These are phyloP conservation scores for Magallana ariakensis DNA, from an alignment of 1,140 invertebrate species.

Conservation along the genomic window DNA sequence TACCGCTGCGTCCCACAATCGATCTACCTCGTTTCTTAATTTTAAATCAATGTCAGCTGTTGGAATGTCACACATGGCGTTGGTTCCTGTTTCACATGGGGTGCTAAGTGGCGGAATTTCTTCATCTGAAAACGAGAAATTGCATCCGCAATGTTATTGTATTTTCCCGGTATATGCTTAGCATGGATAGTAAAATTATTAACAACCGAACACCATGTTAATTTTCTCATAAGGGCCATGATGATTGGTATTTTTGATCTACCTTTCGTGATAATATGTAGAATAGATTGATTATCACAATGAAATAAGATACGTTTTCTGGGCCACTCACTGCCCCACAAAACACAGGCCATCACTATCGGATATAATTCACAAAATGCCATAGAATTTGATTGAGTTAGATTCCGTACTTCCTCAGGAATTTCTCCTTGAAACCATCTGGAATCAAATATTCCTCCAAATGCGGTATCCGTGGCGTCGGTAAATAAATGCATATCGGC, in stretches of 20 bases:
- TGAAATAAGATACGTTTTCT: conserved; percentile 39
- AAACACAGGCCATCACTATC: conserved; percentile 35
- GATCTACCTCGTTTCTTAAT: background rate
- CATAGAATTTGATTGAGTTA: too few relatives aligned
- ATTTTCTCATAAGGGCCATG: conserved; percentile 18
- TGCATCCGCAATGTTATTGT: conserved; percentile 31
- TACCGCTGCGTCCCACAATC: background rate
- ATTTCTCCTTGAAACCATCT: too few relatives aligned
- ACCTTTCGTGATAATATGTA: conserved; percentile 22
- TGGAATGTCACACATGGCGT: background rate
- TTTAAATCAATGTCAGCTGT: background rate
- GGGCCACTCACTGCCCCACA: conserved; percentile 41
- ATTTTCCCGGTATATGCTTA: background rate
- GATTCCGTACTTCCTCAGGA: too few relatives aligned
- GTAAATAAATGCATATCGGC: conserved; percentile 40
- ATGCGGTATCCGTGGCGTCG: conserved; percentile 13
- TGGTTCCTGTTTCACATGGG: background rate
- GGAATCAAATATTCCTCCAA: too few relatives aligned
- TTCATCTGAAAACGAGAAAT: conserved; percentile 42
- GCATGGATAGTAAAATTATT: background rate
- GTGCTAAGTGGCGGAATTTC: background rate
- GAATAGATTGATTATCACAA: conserved; percentile 37
- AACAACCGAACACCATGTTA: conserved; percentile 1
- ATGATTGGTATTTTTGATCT: conserved; percentile 8
- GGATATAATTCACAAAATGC: conserved; percentile 43